Conservation (phyloP, 2,888 invertebrate species). For the Pristionchus exspectatus region DNA sequence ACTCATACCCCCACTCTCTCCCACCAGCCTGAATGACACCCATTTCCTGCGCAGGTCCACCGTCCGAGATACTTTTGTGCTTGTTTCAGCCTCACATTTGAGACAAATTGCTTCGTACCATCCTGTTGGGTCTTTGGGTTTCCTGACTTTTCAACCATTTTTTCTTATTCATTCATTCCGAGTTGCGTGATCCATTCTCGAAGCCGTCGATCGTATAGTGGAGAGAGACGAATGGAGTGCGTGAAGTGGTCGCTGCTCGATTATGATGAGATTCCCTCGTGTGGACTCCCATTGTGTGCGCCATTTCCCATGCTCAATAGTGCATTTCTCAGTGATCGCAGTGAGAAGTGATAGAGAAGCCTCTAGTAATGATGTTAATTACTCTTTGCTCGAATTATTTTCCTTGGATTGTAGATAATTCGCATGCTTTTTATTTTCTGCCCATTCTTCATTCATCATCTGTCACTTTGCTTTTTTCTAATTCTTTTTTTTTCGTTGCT, state of each 20-base stretch:
- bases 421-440: too few species aligned
- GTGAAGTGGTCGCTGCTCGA: not conserved
- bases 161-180: not conserved
- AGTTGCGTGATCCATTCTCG: not conserved
- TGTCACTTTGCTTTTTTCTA: too few species aligned
- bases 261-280: not conserved
- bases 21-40: conserved; percentile 34
- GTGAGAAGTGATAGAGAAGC: not conserved
- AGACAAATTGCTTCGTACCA: too few species aligned
- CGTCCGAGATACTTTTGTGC: not conserved
- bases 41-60: not conserved
- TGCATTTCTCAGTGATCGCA: not conserved
- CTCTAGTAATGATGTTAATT: too few species aligned
- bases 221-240: not conserved
- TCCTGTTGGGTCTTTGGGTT: too few species aligned
- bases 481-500: too few species aligned
- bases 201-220: conserved; percentile 1
- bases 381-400: too few species aligned
- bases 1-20: conserved; percentile 11
- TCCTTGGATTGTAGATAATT: too few species aligned
- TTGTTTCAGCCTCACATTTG: too few species aligned
- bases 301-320: conserved; percentile 3
- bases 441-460: too few species aligned
- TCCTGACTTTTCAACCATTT: too few species aligned
- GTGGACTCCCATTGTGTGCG: not conserved